phyloP scores from a whole-genome alignment of 2,888 invertebrate species.

The Microdon myrmicae region DNA sequence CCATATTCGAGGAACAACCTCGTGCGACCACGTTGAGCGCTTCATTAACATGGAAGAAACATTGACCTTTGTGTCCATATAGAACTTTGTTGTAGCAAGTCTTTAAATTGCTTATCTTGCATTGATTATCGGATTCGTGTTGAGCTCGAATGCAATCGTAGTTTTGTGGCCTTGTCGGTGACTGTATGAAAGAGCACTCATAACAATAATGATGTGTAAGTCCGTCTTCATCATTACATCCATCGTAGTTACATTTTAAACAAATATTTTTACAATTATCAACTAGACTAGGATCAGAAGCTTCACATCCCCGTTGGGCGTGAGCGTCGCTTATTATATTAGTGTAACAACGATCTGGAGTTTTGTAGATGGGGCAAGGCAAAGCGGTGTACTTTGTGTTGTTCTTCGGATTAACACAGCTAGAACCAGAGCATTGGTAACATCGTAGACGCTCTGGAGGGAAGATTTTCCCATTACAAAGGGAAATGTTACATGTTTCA shows the following conservation, averaged over 20 bases:
- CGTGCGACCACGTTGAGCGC: slow-evolving; percentile 58
- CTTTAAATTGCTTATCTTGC: slow-evolving; percentile 49
- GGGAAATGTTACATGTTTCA: slow-evolving; percentile 57
- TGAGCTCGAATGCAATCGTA: slow-evolving; percentile 56
- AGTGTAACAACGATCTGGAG: slow-evolving; percentile 59
- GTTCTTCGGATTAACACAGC: slow-evolving; percentile 56
- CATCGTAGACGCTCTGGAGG: slow-evolving; percentile 58
- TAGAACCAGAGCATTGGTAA: slow-evolving; percentile 59
- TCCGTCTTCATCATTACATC: slow-evolving; percentile 58
- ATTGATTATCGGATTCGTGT: slow-evolving; percentile 25
- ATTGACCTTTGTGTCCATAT: slow-evolving; percentile 57
- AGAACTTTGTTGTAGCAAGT: slow-evolving; percentile 59
- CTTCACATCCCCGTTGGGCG: slow-evolving; percentile 59
- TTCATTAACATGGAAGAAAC: slow-evolving; percentile 57
- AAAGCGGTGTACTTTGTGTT: slow-evolving; percentile 39
- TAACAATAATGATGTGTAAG: slow-evolving; percentile 56
- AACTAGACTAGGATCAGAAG: slow-evolving; percentile 53
- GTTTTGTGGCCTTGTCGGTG: slow-evolving; percentile 51
- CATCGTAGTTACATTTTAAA: slow-evolving; percentile 60
- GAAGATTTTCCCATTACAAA: slow-evolving; percentile 59
- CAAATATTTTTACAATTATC: slow-evolving; percentile 56
- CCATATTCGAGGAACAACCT: slow-evolving; percentile 61
- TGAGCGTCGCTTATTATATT: slow-evolving; percentile 57
- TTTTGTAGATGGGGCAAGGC: slow-evolving; percentile 59
- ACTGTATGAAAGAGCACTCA: slow-evolving; percentile 54